Percentiles rank a stretch among this genome's conserved stretches.
Evolutionary conservation across 2,888 invertebrate species (phyloP).

Genomic region (Drosophila koepferae): DNA sequence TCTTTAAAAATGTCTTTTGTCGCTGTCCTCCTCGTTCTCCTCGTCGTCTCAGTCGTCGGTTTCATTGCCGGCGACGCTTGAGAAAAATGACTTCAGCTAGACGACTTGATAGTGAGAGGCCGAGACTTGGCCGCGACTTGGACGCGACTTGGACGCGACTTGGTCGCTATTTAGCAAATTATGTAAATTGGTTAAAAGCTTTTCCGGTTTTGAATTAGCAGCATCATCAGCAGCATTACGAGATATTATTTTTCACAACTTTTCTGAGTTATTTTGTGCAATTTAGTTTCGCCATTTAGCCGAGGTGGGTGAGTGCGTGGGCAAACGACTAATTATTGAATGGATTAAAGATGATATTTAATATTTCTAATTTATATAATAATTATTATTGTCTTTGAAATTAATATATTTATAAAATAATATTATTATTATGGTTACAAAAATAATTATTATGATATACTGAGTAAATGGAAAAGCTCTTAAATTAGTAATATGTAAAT

Average conservation of each 20-base stretch:
- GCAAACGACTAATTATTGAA: background rate
- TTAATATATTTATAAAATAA: no score
- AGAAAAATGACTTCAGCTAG: slow-evolving; percentile 54
- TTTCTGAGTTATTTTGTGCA: slow-evolving; percentile 50
- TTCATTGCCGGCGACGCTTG: background rate
- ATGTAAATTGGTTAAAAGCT: slow-evolving; percentile 84
- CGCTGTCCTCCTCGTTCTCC: slow-evolving; percentile 30
- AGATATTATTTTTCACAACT: slow-evolving; percentile 61
- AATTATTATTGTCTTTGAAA: background rate
- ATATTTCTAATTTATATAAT: background rate
- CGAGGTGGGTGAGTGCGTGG: background rate
- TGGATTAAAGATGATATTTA: background rate
- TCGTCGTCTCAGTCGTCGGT: slow-evolving; percentile 25
- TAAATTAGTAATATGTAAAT: no score
- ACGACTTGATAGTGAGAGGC: slow-evolving; percentile 33
- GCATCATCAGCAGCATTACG: slow-evolving; percentile 72
- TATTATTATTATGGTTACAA: no score
- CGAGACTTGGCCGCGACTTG: slow-evolving; percentile 18
- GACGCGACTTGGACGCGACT: slow-evolving; percentile 7
- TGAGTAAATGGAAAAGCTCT: no score
- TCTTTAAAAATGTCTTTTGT: slow-evolving; percentile 74
- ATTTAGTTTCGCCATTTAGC: slow-evolving; percentile 28
- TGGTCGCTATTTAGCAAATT: slow-evolving; percentile 72
- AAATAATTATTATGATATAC: no score
- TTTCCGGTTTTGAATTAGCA: slow-evolving; percentile 82